phyloP scores from a whole-genome alignment of 2,113 vertebrate species.

The Menidia beryllina region DNA sequence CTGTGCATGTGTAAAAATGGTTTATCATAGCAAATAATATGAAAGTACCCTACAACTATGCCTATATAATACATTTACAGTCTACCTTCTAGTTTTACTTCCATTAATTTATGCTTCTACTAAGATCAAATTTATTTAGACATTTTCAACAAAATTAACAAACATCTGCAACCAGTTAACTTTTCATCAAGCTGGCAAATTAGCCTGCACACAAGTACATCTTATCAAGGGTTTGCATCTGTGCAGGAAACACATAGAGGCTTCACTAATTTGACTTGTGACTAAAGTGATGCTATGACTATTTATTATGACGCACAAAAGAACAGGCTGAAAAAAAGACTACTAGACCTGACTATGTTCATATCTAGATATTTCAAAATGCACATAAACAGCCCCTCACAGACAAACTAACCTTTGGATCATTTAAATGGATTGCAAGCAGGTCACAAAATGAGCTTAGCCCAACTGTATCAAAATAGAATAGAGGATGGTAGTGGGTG shows the following conservation, averaged over 20 bases:
- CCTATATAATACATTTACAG: neutral
- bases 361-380: slow-evolving; percentile 6
- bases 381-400: neutral
- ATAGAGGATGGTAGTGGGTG: slow-evolving; percentile 31
- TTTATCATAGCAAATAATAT: neutral
- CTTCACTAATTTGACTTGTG: slow-evolving; percentile 14
- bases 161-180: neutral
- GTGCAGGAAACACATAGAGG: slow-evolving; percentile 19
- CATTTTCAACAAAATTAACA: neutral
- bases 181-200: slow-evolving; percentile 14
- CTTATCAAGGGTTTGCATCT: slow-evolving; percentile 22
- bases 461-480: slow-evolving; percentile 24
- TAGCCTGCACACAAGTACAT: slow-evolving; percentile 19
- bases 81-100: neutral
- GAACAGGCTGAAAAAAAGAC: slow-evolving; percentile 13
- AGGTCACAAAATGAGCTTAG: neutral
- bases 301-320: slow-evolving; percentile 23
- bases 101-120: neutral
- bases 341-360: slow-evolving; percentile 3
- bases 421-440: slow-evolving; percentile 23
- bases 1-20: too few species aligned
- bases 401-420: neutral
- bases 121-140: neutral
- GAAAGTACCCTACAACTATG: too few species aligned
- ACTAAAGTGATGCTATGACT: slow-evolving; percentile 12